Percentiles rank a stretch among this genome's conserved stretches.
Evolutionary conservation across 2,113 vertebrate genomes (phyloP).

Genomic region (Silurus meridionalis): DNA sequence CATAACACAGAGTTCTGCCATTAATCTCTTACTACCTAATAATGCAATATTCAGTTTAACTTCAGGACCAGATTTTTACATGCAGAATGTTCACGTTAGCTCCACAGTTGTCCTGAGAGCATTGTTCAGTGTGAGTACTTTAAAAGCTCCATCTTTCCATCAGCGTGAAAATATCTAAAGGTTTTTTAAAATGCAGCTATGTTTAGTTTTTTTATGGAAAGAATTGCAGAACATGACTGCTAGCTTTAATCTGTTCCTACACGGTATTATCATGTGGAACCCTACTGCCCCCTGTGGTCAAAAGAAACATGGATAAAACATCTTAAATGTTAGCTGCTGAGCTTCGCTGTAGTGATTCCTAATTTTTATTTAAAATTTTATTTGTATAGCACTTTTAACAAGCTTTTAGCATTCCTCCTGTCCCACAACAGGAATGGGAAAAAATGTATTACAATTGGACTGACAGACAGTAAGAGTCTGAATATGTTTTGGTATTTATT

Average conservation of each 20-base stretch:
- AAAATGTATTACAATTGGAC: not conserved
- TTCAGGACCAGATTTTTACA: too few relatives aligned
- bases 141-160: conserved; percentile 19
- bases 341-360: not conserved
- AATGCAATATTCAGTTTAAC: not conserved
- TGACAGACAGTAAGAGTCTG: not conserved
- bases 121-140: not conserved
- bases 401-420: too few relatives aligned
- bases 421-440: not conserved
- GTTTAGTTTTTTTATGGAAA: not conserved
- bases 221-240: not conserved
- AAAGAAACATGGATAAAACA: not conserved
- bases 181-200: not conserved
- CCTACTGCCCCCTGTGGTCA: not conserved
- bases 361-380: too few relatives aligned
- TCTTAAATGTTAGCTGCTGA: not conserved
- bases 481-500: not conserved
- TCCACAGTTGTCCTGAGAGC: not conserved
- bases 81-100: not conserved
- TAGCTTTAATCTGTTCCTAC: not conserved
- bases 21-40: not conserved
- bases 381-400: too few relatives aligned
- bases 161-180: not conserved
- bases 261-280: too few relatives aligned
- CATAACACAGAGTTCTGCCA: not conserved